Evolutionary conservation across 2,797 vertebrate genomes (phyloP).

Genomic region (Rhinogobio ventralis): DNA sequence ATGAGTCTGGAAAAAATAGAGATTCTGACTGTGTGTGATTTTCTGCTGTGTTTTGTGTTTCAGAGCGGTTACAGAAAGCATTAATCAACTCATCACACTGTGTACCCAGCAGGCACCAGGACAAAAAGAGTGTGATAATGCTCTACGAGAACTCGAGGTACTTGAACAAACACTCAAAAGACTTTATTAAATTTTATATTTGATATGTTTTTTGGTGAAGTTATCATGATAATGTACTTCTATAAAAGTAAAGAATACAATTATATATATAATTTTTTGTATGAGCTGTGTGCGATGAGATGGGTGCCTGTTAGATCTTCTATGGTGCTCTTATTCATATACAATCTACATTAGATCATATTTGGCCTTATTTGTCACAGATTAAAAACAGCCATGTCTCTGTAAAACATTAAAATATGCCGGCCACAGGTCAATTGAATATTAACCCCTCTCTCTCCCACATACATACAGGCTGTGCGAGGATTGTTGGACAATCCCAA

Average conservation of each 20-base stretch:
- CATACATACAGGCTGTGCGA: slow-evolving; percentile 85
- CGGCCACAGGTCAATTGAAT: neutral
- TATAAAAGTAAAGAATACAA: neutral
- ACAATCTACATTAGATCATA: neutral
- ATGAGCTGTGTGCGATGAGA: neutral
- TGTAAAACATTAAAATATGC: neutral
- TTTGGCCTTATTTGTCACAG: neutral
- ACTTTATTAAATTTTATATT: neutral
- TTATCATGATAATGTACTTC: neutral
- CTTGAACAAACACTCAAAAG: neutral
- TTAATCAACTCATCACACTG: slow-evolving; percentile 97
- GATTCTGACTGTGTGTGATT: slow-evolving; percentile 11
- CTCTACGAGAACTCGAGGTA: slow-evolving; percentile 96
- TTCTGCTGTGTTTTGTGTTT: slow-evolving; percentile 62
- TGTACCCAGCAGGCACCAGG: slow-evolving; percentile 97
- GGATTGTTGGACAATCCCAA: slow-evolving; percentile 95
- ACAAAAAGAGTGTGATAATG: slow-evolving; percentile 98
- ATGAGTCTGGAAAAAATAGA: neutral
- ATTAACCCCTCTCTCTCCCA: neutral
- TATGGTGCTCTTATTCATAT: neutral
- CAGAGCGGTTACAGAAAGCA: slow-evolving; percentile 98
- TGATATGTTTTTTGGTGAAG: neutral
- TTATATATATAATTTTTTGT: neutral
- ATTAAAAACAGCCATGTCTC: neutral
- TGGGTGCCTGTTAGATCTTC: neutral